Evolutionary conservation across 2,888 invertebrate genomes (phyloP), one percentile per base, ranked within the genome.

Genomic region (Protophormia terraenovae): DNA sequence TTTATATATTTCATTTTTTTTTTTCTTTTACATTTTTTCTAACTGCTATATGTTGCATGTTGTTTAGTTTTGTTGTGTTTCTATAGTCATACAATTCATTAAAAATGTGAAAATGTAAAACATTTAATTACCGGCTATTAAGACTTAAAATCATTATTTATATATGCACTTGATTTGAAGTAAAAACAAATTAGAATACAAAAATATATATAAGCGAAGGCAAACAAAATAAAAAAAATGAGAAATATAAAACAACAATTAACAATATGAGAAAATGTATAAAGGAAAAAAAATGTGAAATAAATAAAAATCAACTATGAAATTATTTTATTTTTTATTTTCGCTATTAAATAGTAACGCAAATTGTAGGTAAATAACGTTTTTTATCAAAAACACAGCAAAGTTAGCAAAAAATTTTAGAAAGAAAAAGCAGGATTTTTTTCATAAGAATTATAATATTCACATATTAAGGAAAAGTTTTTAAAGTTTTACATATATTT

Each of bases 51-150:
- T 10, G 29, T 84, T 76, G 84, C 84, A 81, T 81, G 84, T 77
- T 47, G 22, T 47, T 45, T 35, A 7, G 14, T 32, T n/a, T 32
- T 35, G 7, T 5, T 12, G 58, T 32, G 58, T 32, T 35, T 0
- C 35, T 67, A 6, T 22, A 27, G 14, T 47, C 47, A 32, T 27
- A 22, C 41, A 53, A 35, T 32, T 71, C 47, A 84, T 81, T 77
- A 71, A 78, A 82, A 78, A 73, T 80, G 80, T 72, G 66, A 79
- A 84, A 80, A 84, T 78, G 73, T 67, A 67, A 82, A 82, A 78
- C 19, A 82, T 78, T 82, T 85, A 85, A 85, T 85, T 73, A 85
- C 16, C 69, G 38, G 58, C 84, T 53, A 82, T 85, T 85, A 85
- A 32, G 19, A 75, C 14, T 55, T 62, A 50, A 69, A 78, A 24